Conservation (phyloP, 2,113 vertebrate genomes). For the Gymnocephalus cernua region DNA sequence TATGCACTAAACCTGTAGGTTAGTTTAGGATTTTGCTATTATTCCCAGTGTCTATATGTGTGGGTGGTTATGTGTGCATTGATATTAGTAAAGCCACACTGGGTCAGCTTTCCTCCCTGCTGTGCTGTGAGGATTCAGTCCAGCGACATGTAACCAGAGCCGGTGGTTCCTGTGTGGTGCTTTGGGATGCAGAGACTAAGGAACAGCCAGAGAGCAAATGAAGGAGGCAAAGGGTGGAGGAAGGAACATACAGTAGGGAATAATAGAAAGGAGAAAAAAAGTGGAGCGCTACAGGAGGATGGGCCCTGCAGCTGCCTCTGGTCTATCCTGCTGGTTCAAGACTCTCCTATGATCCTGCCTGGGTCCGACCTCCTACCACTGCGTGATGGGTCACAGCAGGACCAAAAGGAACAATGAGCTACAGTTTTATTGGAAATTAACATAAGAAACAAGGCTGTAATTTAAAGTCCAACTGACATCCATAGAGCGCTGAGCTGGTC, state of each 20-base stretch:
- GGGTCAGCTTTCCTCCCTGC: conserved; percentile 52
- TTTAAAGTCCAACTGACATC: background rate
- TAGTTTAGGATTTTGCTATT: conserved; percentile 6
- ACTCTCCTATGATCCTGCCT: conserved; percentile 14
- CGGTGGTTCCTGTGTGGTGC: conserved; percentile 64
- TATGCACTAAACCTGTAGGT: conserved; percentile 10
- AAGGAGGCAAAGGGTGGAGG: conserved; percentile 44
- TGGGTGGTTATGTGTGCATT: conserved; percentile 42
- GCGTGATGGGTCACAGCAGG: conserved; percentile 5
- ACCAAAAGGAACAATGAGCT: conserved; percentile 30
- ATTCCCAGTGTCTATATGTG: conserved; percentile 13
- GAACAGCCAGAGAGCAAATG: conserved; percentile 31
- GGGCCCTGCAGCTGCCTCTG: conserved; percentile 39
- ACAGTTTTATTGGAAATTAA: conserved; percentile 1
- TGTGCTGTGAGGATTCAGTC: conserved; percentile 48
- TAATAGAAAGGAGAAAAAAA: background rate
- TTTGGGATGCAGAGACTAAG: conserved; percentile 46
- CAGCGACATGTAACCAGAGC: conserved; percentile 66
- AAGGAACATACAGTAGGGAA: conserved; percentile 32
- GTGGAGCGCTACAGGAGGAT: background rate
- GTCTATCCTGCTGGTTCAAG: conserved; percentile 12
- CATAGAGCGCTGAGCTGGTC: background rate
- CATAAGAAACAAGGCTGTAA: background rate
- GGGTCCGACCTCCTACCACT: conserved; percentile 31
- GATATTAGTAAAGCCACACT: conserved; percentile 24